A percentile compares a stretch with the other conserved stretches of the same genome.
phyloP scores from a whole-genome alignment of 2,113 vertebrate species.

The Ailurus styani region DNA sequence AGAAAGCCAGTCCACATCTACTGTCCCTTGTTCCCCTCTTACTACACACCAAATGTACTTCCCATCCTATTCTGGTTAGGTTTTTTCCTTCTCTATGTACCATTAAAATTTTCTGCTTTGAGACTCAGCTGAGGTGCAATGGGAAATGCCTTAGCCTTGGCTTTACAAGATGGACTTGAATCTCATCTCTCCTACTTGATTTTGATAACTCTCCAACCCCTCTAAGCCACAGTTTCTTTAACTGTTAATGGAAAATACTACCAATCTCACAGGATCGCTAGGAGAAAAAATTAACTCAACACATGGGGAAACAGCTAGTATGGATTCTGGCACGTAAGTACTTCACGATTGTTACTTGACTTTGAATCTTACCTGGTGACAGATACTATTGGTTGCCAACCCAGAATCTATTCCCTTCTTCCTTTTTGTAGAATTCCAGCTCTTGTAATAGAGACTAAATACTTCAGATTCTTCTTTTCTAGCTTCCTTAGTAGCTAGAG shows the following conservation, averaged over 20 bases:
- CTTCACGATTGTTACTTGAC: not conserved
- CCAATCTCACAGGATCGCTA: not conserved
- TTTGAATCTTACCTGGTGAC: not conserved
- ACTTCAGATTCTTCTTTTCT: not conserved
- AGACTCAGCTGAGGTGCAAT: not conserved
- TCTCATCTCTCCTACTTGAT: not conserved
- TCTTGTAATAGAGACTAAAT: not conserved
- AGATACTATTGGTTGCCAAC: not conserved
- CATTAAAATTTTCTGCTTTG: not conserved
- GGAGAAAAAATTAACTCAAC: not conserved
- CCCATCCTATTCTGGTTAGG: not conserved
- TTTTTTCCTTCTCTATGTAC: not conserved
- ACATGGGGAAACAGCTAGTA: not conserved
- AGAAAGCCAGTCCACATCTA: not conserved
- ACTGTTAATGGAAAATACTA: not conserved
- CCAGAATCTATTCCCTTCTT: not conserved
- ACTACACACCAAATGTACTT: too few species aligned
- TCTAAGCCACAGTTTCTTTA: not conserved
- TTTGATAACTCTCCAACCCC: not conserved
- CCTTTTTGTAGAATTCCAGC: not conserved
- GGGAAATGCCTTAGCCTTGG: not conserved
- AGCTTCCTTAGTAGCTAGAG: not conserved
- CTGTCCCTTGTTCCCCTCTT: rapidly evolving
- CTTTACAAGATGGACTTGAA: not conserved
- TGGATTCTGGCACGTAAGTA: not conserved